These are phyloP conservation scores for Choristoneura rosaceana DNA, from an alignment of 2,888 invertebrate genomes.

Conservation along the genomic window DNA sequence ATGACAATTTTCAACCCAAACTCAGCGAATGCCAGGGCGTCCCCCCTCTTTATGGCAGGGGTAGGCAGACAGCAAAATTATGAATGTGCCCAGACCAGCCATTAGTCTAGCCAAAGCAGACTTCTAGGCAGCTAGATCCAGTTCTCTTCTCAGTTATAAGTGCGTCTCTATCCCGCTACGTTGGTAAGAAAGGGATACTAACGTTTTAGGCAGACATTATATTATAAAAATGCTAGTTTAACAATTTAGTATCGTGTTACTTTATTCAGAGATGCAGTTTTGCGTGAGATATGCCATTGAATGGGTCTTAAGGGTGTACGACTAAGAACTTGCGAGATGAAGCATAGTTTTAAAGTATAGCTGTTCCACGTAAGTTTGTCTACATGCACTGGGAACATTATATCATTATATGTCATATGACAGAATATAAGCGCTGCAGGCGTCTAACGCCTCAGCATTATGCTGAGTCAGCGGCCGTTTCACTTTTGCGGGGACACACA, in stretches of 20 bases:
- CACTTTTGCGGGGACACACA: too few species aligned
- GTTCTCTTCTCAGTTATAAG: background rate
- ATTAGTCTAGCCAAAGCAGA: slow-evolving; percentile 33
- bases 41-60: background rate
- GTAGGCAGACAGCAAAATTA: slow-evolving; percentile 34
- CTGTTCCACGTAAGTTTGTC: too few species aligned
- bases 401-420: too few species aligned
- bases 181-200: background rate
- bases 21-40: background rate
- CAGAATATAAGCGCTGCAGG: too few species aligned
- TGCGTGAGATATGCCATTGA: background rate
- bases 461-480: too few species aligned
- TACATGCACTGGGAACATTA: too few species aligned
- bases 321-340: background rate
- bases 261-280: slow-evolving; percentile 17
- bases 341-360: background rate
- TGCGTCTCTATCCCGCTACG: background rate
- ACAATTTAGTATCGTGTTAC: slow-evolving; percentile 28
- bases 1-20: background rate
- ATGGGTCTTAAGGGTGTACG: background rate
- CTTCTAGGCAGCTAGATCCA: background rate
- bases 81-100: slow-evolving; percentile 28
- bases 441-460: too few species aligned
- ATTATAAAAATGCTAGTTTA: slow-evolving; percentile 20
- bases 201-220: background rate